Base-by-base conservation (phyloP, 2,797 vertebrate species). In the Okamejei kenojei region DNA sequence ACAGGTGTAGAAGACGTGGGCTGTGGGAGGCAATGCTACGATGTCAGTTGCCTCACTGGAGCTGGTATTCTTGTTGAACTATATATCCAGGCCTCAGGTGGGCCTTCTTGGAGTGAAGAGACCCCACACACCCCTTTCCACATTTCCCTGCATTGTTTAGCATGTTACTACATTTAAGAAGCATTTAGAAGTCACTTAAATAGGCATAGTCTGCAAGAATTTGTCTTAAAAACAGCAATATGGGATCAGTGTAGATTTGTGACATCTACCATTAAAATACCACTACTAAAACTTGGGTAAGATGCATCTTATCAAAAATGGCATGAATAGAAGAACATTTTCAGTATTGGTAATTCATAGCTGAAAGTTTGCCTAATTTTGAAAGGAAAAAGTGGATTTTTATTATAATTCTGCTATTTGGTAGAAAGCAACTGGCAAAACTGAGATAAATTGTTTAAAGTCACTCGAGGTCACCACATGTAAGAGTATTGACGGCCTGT, bases 1-100 rank as follows among this genome's bases (percentile, higher is more conserved):
- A 96, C 96, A 95, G 96, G 96, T 96, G 96, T 95, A 96, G 97
- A 96, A 96, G 96, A 96, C 97, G 97, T 97, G 96, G 96, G 96
- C 96, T 88, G 8, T 88, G 63, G 8, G n/a, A 88, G n/a, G 15
- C 61, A 88, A 68, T 88, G 35, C 61, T 68, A 68, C 82, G 65
- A 35, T 68, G 32, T 68, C n/a, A 88, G 84, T 63, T 88, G 84
- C n/a, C 58, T 68, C 65, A 68, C 29, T 88, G 17, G n/a, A 21
- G 58, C 13, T 61, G 8, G 0, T 15, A 15, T 7, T 21, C 63
- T 35, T 4, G 63, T 68, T 35, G n/a, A 19, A 68, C 15, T n/a
- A 68, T 7, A n/a, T 32, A 15, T n/a, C 17, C 26, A 88, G 84
- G 84, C n/a, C 84, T 35, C 84, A 68, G n/a, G 8, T 88, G n/a